Evolutionary conservation across 2,113 vertebrate genomes (phyloP).

Genomic region (Limnothrissa miodon): DNA sequence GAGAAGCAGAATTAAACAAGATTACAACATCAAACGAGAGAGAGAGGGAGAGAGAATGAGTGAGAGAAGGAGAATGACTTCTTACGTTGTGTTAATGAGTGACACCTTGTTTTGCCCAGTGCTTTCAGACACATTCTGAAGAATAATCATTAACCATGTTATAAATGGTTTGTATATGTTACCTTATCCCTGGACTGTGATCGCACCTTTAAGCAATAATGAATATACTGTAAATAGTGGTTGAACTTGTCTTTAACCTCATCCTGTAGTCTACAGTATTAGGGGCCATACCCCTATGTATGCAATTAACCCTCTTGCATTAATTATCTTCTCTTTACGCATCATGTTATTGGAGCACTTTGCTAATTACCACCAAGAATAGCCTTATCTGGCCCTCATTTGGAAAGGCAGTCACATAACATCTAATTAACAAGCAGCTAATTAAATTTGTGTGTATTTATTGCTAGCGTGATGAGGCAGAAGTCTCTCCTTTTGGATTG

Average conservation of each 20-base stretch:
- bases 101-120: not conserved
- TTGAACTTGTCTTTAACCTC: not conserved
- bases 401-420: not conserved
- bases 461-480: not conserved
- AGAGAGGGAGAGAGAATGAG: not conserved
- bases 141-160: not conserved
- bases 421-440: not conserved
- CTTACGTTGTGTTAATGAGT: not conserved
- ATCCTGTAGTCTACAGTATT: not conserved
- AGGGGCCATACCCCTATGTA: not conserved
- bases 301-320: conserved; percentile 1
- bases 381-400: not conserved
- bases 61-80: not conserved
- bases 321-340: conserved; percentile 3
- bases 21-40: too few relatives aligned
- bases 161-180: not conserved
- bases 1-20: not conserved
- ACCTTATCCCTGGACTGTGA: not conserved
- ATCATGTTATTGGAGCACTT: not conserved
- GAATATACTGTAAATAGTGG: not conserved
- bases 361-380: not conserved
- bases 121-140: not conserved
- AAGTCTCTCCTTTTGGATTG: not conserved
- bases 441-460: conserved; percentile 1
- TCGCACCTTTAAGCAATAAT: not conserved